Evolutionary conservation across 2,113 vertebrate species (phyloP), one percentile per base, ranked within the genome.

Genomic region (Clarias gariepinus): DNA sequence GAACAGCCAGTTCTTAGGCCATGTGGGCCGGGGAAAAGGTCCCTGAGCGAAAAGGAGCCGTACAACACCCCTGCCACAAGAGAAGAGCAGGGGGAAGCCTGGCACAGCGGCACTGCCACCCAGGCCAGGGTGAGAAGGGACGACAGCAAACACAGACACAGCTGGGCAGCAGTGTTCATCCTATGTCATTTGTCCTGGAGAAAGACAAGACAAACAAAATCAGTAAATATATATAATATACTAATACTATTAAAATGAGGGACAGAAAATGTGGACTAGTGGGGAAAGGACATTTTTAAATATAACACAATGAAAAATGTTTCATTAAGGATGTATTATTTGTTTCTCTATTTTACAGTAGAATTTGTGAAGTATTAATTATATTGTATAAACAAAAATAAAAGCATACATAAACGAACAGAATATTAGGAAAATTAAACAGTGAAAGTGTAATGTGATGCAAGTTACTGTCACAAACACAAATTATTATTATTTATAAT

Each of bases 161-260:
- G 97, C 97, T 96, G 97, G 96, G 96, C 97, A 98, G 97, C 97
- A 98, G 98, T 96, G 97, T 96, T 99, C 98, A 99, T 99, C 98
- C 98, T 99, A 99, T 98, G 98, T 97, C 97, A 98, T 98, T 97
- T 94, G 97, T 97, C 97, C 98, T 99, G 95, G 18, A 87, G 85
- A 64, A 83, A 91, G 85, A 87, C 3, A 86, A 73, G 83, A 64
- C 85, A 3, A 86, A 63, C 36, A 66, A 41, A 36, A 23, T n/a
- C 19, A 58, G 28, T 41, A 2, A 36, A 69, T 18, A 18, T 30
- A 4, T 4, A 28, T 4, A 60, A 36, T 28, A 16, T 28, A 69
- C 16, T 19, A 60, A 33, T 41, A 19, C 30, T 61, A 53, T 16
- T 28, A 36, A 61, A 61, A 30, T 33, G 7, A 81, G 10, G 1